Conservation (phyloP, 2,888 invertebrate species). For the Microctonus hyperodae region DNA sequence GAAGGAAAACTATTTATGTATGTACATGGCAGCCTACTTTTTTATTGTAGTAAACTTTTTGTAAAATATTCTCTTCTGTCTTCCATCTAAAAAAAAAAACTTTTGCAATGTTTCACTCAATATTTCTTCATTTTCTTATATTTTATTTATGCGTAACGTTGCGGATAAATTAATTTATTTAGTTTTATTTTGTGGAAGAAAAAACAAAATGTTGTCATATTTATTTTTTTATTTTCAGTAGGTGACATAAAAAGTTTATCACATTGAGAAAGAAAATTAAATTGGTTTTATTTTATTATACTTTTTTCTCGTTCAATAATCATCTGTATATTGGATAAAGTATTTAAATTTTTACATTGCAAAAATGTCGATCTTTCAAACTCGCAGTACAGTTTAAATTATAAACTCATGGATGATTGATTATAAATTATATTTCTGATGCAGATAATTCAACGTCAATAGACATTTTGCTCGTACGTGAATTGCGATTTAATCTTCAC, state of each 20-base stretch:
- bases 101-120: constrained; percentile 1
- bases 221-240: background rate
- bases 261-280: no score
- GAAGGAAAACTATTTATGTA: background rate
- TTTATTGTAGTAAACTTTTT: background rate
- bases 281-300: no score
- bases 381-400: background rate
- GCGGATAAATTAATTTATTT: background rate
- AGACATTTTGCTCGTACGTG: background rate
- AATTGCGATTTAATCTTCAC: constrained; percentile 2
- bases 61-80: background rate
- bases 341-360: background rate
- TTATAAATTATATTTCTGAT: background rate
- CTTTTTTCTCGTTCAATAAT: no score
- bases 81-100: background rate
- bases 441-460: background rate
- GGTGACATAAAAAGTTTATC: no score
- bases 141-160: background rate
- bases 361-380: background rate
- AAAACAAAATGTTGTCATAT: background rate
- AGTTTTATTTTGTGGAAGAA: background rate
- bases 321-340: no score
- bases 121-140: background rate
- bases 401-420: background rate
- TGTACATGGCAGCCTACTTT: background rate